Evolutionary conservation across 1,140 invertebrate genomes (phyloP), one percentile per base, ranked within the genome.

Genomic region (Atta colombica): DNA sequence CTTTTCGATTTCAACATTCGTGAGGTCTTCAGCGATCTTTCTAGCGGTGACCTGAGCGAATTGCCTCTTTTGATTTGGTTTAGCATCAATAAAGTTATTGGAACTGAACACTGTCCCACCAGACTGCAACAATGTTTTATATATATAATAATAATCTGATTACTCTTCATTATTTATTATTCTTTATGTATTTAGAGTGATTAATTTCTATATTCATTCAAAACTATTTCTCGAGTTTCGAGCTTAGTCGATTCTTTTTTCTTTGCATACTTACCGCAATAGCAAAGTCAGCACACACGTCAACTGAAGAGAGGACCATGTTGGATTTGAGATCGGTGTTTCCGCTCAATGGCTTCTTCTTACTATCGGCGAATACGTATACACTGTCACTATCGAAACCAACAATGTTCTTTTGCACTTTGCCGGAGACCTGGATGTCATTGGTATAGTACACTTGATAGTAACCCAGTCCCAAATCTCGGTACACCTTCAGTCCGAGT

Each of bases 241-340:
- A 55, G 3, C 5, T 21, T 21, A 16, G 2, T 49, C 12, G 7
- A 60, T 61, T n/a, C 2, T n/a, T 61, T 84, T n/a, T 61, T 87
- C 61, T 39, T 87, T 55, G 16, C 55, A 71, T 82, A 93, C 94
- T 95, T 91, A 96, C 96, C 18, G 91, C 89, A 51, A 95, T 85
- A 5, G 96, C 95, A 77, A 96, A 96, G 51, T 96, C 95, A 81
- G 96, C 95, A 81, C 96, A 96, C 90, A 96, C 96, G 87, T 97
- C 96, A 21, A 81, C 87, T 72, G 91, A 93, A 39, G 95, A 88
- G 39, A 96, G 95, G 31, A 92, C 92, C 10, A 97, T 85, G 60
- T 96, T 96, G 28, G 93, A 93, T 69, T 95, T 95, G 7, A 95
- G 77, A 14, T 96, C 96, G 21, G 92, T 81, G 58, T 89, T 95